phyloP scores from a whole-genome alignment of 2,113 vertebrate genomes.

The Dermatemys mawii region DNA sequence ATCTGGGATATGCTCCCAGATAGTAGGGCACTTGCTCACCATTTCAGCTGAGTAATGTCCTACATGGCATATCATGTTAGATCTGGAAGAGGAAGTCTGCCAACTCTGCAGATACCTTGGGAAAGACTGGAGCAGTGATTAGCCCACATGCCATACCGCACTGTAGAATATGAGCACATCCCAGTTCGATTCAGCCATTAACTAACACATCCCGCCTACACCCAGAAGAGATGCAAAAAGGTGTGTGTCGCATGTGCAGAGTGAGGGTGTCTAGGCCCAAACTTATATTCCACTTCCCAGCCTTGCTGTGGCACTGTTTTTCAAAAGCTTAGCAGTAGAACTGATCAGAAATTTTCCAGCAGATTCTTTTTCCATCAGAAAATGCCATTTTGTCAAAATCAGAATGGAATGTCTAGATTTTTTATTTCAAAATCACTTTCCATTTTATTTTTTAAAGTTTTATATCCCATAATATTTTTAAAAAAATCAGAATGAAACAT shows the following conservation, averaged over 20 bases:
- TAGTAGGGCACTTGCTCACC: too few relatives aligned
- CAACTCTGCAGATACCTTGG: too few relatives aligned
- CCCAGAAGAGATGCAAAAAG: neutral
- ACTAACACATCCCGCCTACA: neutral
- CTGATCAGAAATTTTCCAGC: slow-evolving; percentile 23
- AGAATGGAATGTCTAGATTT: slow-evolving; percentile 15
- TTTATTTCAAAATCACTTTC: neutral
- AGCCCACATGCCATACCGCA: neutral
- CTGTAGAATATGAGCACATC: neutral
- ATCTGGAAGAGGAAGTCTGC: too few relatives aligned
- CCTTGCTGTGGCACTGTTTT: neutral
- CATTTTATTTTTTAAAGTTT: neutral
- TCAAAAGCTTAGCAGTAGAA: slow-evolving; percentile 13
- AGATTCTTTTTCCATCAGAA: slow-evolving; percentile 2
- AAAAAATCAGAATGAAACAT: too few relatives aligned
- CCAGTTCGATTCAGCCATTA: neutral
- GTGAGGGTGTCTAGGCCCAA: neutral
- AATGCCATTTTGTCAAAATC: slow-evolving; percentile 6
- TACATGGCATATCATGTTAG: too few relatives aligned
- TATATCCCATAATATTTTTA: neutral
- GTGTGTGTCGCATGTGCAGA: neutral
- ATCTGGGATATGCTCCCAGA: too few relatives aligned
- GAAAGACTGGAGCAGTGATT: neutral
- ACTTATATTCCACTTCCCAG: neutral
- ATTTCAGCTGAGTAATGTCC: neutral